Evolutionary conservation across 2,113 vertebrate genomes (phyloP).

Genomic region (Mormoops blainvillei): DNA sequence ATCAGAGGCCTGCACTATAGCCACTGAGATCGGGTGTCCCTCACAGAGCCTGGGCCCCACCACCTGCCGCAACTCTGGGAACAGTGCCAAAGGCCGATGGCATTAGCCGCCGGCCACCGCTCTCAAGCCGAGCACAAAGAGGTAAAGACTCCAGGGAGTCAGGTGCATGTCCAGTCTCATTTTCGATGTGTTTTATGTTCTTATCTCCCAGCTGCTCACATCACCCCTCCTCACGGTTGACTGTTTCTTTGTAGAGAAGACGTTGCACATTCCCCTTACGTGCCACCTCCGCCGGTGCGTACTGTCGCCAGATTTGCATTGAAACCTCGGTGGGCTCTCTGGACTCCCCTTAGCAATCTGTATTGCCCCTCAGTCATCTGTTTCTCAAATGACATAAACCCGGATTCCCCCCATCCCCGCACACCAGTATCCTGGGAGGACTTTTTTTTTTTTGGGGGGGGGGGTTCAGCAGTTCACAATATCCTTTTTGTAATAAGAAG

Average conservation of each 20-base stretch:
- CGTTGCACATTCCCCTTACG: neutral
- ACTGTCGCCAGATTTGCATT: neutral
- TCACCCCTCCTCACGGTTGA: fast-evolving
- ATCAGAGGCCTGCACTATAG: neutral
- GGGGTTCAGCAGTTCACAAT: neutral
- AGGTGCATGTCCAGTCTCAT: fast-evolving
- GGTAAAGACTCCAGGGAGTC: neutral
- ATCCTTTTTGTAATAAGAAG: constrained; percentile 9
- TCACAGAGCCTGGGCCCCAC: neutral
- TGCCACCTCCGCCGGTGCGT: fast-evolving
- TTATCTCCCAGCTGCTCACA: neutral
- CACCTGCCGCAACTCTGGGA: neutral
- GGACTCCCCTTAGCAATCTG: fast-evolving
- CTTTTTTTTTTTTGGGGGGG: neutral
- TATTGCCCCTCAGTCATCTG: neutral
- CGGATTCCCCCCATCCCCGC: neutral
- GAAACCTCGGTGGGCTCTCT: fast-evolving
- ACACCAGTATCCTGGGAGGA: neutral
- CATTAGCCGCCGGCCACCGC: neutral
- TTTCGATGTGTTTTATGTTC: fast-evolving
- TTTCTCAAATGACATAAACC: neutral
- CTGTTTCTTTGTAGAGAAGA: neutral
- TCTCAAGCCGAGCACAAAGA: neutral
- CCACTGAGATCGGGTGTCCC: neutral
- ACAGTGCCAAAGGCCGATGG: fast-evolving